These are phyloP conservation scores for Ctena decussata DNA, from an alignment of 2,888 invertebrate genomes.

Conservation along the genomic window DNA sequence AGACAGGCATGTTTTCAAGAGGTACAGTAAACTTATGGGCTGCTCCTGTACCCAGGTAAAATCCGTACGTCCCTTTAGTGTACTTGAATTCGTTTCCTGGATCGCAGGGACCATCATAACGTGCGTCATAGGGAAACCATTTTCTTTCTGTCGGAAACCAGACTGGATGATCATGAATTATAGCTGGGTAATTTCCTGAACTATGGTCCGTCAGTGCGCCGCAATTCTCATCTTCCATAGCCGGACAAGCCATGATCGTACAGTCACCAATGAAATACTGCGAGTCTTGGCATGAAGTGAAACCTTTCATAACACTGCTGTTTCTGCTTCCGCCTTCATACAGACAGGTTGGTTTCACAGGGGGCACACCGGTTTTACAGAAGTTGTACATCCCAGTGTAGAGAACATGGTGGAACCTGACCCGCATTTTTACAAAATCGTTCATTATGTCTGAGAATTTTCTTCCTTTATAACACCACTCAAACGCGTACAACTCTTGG, in stretches of 20 bases:
- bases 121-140: constrained; percentile 2
- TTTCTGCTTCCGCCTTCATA: not conserved
- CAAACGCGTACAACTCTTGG: not conserved
- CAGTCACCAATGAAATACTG: not conserved
- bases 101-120: not conserved
- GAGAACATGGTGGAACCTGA: not conserved
- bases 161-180: not conserved
- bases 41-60: not conserved
- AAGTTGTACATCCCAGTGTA: not conserved
- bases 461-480: not conserved
- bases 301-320: not conserved
- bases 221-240: not conserved
- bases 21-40: not conserved
- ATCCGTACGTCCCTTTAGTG: not conserved
- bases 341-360: not conserved
- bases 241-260: not conserved
- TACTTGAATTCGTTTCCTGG: not conserved
- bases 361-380: not conserved
- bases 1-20: not conserved
- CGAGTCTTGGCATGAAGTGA: not conserved
- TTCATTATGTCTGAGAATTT: not conserved
- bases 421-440: not conserved
- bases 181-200: not conserved
- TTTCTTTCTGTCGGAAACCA: not conserved
- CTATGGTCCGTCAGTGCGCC: not conserved